Percentiles rank a stretch among this genome's conserved stretches.
Evolutionary conservation across 1,140 invertebrate species (phyloP).

Genomic region (Piezodorus guildinii): DNA sequence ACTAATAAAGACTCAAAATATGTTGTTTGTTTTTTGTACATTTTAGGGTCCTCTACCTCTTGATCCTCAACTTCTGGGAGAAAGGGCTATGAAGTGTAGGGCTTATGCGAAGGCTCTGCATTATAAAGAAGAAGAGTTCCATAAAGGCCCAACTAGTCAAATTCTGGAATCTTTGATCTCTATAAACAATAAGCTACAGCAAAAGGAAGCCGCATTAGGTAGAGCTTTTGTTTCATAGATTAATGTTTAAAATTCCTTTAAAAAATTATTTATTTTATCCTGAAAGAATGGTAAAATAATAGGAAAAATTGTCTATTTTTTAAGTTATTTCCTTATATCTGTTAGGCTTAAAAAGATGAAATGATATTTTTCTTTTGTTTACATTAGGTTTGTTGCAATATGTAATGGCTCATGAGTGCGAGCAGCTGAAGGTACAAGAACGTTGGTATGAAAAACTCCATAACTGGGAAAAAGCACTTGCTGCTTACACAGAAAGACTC

Average conservation of each 20-base stretch:
- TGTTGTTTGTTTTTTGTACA: no score
- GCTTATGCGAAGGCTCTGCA: slow-evolving; percentile 92
- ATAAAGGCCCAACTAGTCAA: slow-evolving; percentile 53
- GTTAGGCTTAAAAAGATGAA: not conserved
- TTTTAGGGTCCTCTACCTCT: slow-evolving; percentile 75
- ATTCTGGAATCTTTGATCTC: slow-evolving; percentile 89
- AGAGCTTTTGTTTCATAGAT: slow-evolving; percentile 23
- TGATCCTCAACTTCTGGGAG: slow-evolving; percentile 67
- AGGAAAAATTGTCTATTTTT: not conserved
- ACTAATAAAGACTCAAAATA: no score
- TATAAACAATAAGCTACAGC: slow-evolving; percentile 98
- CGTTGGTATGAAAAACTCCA: slow-evolving; percentile 98
- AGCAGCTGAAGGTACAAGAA: slow-evolving; percentile 72
- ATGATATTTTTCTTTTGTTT: not conserved
- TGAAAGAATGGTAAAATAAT: not conserved
- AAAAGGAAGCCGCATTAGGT: slow-evolving; percentile 92
- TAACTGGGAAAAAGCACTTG: slow-evolving; percentile 93
- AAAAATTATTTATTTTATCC: not conserved
- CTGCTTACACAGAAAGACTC: slow-evolving; percentile 65
- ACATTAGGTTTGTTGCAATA: slow-evolving; percentile 61
- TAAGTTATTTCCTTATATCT: not conserved
- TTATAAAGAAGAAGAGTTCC: slow-evolving; percentile 97
- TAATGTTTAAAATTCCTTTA: not conserved
- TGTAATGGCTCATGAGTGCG: slow-evolving; percentile 69
- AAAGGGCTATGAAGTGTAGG: slow-evolving; percentile 59